These are phyloP conservation scores for Hermaeophaga mercurialis DNA, from an alignment of 2,888 invertebrate species.

Conservation along the genomic window DNA sequence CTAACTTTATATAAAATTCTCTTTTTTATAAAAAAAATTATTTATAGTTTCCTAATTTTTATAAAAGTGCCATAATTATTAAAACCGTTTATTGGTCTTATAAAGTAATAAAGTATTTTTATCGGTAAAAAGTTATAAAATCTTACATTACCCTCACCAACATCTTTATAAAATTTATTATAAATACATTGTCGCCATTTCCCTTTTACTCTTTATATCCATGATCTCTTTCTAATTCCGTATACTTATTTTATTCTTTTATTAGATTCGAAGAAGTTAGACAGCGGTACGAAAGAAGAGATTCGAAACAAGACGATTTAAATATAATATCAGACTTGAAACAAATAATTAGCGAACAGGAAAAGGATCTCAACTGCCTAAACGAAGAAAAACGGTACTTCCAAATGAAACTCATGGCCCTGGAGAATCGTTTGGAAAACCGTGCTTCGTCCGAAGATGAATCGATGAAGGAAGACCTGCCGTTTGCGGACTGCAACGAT, in stretches of 20 bases:
- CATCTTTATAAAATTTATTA: too few relatives aligned
- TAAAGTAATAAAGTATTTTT: too few relatives aligned
- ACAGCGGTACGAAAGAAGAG: slow-evolving; percentile 62
- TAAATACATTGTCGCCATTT: too few relatives aligned
- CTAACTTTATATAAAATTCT: too few relatives aligned
- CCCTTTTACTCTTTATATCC: too few relatives aligned
- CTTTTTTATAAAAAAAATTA: too few relatives aligned
- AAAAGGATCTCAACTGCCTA: slow-evolving; percentile 62
- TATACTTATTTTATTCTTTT: slow-evolving; percentile 3
- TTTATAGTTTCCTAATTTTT: too few relatives aligned
- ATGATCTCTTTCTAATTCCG: too few relatives aligned
- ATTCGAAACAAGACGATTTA: slow-evolving; percentile 63
- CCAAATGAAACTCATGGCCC: slow-evolving; percentile 59
- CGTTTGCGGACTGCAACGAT: slow-evolving; percentile 8
- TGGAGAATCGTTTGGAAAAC: slow-evolving; percentile 47
- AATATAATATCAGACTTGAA: slow-evolving; percentile 62
- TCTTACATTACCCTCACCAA: too few relatives aligned
- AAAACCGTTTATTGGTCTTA: too few relatives aligned
- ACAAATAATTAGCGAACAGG: slow-evolving; percentile 64
- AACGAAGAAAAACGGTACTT: slow-evolving; percentile 65
- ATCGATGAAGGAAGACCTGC: slow-evolving; percentile 46
- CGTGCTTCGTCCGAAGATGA: slow-evolving; percentile 46
- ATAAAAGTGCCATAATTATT: too few relatives aligned
- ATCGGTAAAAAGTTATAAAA: too few relatives aligned
- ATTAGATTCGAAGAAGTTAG: slow-evolving; percentile 64